Evolutionary conservation across 2,797 vertebrate genomes (phyloP).

Genomic region (Okamejei kenojei): DNA sequence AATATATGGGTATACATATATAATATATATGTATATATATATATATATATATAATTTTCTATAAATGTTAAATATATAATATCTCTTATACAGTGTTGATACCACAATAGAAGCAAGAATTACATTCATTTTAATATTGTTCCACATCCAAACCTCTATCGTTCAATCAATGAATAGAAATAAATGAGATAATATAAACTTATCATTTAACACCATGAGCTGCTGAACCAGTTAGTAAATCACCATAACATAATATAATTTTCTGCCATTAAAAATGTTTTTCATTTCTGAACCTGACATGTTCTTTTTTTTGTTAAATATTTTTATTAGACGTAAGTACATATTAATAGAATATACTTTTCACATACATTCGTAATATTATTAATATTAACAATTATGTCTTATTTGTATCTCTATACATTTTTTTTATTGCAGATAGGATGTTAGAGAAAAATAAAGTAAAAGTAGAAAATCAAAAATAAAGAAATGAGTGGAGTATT

Average conservation of each 20-base stretch:
- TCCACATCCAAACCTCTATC: not conserved
- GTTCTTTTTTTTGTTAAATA: too few species aligned
- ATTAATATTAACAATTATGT: too few species aligned
- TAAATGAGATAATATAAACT: not conserved
- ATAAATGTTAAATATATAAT: not conserved
- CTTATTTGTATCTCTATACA: too few species aligned
- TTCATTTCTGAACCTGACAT: not conserved
- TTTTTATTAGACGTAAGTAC: too few species aligned
- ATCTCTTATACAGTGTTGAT: not conserved
- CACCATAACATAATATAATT: not conserved
- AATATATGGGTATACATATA: too few species aligned
- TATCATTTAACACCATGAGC: not conserved
- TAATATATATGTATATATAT: too few species aligned
- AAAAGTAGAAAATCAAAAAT: too few species aligned
- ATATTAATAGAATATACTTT: too few species aligned
- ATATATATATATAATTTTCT: not conserved
- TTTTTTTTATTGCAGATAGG: too few species aligned
- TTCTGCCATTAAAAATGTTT: not conserved
- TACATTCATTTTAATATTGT: not conserved
- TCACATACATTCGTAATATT: too few species aligned
- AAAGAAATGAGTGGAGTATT: too few species aligned
- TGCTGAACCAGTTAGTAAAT: not conserved
- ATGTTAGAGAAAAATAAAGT: too few species aligned
- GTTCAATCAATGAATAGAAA: not conserved
- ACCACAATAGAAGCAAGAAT: not conserved